These are phyloP conservation scores for Metaphire vulgaris DNA, from an alignment of 1,140 invertebrate genomes.

Conservation along the genomic window DNA sequence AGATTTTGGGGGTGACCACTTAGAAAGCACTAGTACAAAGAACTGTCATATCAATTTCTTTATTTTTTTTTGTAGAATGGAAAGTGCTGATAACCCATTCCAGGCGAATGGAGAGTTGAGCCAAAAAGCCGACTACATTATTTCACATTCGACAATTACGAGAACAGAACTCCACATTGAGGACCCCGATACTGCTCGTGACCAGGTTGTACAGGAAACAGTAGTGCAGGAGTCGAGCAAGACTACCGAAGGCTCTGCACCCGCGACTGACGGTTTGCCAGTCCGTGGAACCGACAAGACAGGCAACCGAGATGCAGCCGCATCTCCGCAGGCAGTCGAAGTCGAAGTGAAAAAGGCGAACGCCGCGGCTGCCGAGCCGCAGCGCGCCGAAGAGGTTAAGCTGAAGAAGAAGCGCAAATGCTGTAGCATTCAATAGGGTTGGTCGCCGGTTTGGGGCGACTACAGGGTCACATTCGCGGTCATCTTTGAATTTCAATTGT, in stretches of 20 bases:
- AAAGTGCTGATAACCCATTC: constrained; percentile 76
- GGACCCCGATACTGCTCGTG: constrained; percentile 24
- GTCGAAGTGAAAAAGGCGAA: constrained; percentile 20
- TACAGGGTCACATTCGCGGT: too few species aligned
- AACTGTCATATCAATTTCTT: too few species aligned
- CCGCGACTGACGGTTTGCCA: neutral
- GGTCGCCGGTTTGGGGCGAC: neutral
- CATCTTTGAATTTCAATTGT: too few species aligned
- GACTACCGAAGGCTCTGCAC: neutral
- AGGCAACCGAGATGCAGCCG: neutral
- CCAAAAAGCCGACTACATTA: constrained; percentile 89
- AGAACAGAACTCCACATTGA: constrained; percentile 41
- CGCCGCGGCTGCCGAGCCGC: constrained; percentile 13
- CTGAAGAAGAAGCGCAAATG: constrained; percentile 22
- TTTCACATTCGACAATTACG: constrained; percentile 59
- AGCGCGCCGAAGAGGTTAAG: constrained; percentile 25
- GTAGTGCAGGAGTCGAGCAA: neutral
- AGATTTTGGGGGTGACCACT: too few species aligned
- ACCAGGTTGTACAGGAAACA: neutral
- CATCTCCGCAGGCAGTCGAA: constrained; percentile 7
- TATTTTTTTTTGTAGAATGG: neutral
- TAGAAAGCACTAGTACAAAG: too few species aligned
- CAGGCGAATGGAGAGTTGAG: constrained; percentile 88
- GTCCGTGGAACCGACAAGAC: neutral
- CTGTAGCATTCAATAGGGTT: neutral